Evolutionary conservation across 2,888 invertebrate genomes (phyloP).

Genomic region (Chironomus tentans): DNA sequence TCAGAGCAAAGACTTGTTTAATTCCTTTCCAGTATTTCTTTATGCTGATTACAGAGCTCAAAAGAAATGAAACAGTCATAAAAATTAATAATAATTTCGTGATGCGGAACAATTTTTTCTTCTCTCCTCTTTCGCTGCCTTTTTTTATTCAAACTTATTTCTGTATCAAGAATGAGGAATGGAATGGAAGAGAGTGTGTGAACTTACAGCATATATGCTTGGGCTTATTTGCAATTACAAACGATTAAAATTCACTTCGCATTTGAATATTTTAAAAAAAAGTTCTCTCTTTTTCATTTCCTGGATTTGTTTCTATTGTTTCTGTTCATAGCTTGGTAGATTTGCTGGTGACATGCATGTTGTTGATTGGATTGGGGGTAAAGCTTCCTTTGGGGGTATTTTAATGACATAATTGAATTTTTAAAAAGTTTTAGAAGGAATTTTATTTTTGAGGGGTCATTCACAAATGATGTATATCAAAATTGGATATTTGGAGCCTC

Average conservation of each 20-base stretch:
- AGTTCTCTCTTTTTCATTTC: not conserved
- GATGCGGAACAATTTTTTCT: slow-evolving; percentile 20
- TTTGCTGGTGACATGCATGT: not conserved
- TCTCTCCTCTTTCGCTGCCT: not conserved
- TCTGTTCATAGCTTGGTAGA: not conserved
- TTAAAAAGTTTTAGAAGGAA: too few relatives aligned
- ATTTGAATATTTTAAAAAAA: not conserved
- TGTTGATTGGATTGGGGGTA: not conserved
- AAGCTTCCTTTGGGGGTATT: not conserved
- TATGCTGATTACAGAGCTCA: slow-evolving; percentile 11
- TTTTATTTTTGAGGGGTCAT: too few relatives aligned
- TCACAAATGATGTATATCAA: too few relatives aligned
- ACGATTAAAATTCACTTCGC: not conserved
- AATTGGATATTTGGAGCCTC: too few relatives aligned
- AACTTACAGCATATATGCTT: not conserved
- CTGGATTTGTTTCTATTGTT: not conserved
- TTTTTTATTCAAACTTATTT: not conserved
- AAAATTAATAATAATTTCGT: slow-evolving; percentile 20
- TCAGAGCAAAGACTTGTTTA: not conserved
- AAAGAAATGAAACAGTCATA: not conserved
- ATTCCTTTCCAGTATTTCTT: not conserved
- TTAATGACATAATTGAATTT: too few relatives aligned
- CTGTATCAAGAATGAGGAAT: not conserved
- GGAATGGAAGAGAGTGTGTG: not conserved
- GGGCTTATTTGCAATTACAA: not conserved